Evolutionary conservation across 2,888 invertebrate species (phyloP).

Genomic region (Morpho achilles): DNA sequence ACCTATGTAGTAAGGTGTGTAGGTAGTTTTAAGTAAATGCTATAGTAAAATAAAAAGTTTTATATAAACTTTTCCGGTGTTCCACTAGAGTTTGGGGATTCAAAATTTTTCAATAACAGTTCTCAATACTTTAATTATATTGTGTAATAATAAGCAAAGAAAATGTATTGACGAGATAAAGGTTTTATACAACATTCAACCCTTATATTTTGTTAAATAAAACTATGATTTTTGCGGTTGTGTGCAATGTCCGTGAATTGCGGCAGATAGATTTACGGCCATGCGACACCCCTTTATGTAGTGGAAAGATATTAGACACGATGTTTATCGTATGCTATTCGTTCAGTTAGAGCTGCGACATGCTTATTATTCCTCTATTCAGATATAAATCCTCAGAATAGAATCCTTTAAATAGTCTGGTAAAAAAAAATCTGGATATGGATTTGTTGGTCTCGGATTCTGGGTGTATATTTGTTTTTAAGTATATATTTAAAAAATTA

Average conservation of each 20-base stretch:
- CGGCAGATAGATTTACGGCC: conserved; percentile 27
- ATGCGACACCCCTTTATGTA: conserved; percentile 39
- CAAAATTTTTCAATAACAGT: background rate
- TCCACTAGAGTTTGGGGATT: background rate
- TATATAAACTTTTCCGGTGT: no score
- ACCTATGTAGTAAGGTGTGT: no score
- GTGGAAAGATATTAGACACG: conserved; percentile 48
- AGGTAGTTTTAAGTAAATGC: background rate
- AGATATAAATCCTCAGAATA: no score
- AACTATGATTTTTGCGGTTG: background rate
- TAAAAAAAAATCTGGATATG: no score
- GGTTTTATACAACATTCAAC: no score
- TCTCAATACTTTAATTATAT: background rate
- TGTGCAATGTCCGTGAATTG: conserved; percentile 20
- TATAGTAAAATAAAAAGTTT: conserved; percentile 2
- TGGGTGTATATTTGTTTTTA: no score
- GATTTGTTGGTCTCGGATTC: no score
- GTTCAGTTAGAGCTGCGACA: conserved; percentile 11
- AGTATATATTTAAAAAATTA: no score
- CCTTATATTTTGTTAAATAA: conserved; percentile 4
- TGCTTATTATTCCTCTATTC: background rate
- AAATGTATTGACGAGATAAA: no score
- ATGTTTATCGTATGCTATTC: conserved; percentile 30
- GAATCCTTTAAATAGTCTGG: no score
- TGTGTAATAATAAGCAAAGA: no score